Evolutionary conservation across 2,888 invertebrate species (phyloP).

Genomic region (Choristoneura rosaceana): DNA sequence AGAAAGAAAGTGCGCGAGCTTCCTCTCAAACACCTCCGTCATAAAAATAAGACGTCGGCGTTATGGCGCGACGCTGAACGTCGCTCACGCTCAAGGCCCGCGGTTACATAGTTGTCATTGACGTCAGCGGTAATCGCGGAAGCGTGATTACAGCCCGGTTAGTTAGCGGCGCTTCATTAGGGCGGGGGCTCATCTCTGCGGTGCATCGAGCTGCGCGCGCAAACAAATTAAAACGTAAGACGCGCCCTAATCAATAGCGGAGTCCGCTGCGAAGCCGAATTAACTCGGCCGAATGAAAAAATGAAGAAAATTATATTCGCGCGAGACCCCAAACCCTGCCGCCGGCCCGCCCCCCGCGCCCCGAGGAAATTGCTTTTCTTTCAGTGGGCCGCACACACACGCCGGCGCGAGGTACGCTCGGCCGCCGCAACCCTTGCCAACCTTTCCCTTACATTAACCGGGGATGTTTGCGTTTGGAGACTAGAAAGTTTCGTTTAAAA

Average conservation of each 20-base stretch:
- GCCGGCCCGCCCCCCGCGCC: slow-evolving; percentile 62
- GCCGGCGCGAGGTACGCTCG: slow-evolving; percentile 47
- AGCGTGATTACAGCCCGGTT: slow-evolving; percentile 73
- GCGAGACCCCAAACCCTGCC: slow-evolving; percentile 77
- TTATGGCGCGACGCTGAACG: slow-evolving; percentile 8
- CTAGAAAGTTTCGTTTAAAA: background rate
- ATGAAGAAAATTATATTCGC: slow-evolving; percentile 86
- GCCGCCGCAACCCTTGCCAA: slow-evolving; percentile 23
- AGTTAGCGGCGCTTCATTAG: slow-evolving; percentile 66
- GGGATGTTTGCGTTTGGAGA: background rate
- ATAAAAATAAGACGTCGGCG: slow-evolving; percentile 31
- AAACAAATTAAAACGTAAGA: slow-evolving; percentile 86
- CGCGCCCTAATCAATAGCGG: slow-evolving; percentile 86
- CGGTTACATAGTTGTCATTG: slow-evolving; percentile 49
- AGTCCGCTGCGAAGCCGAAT: slow-evolving; percentile 83
- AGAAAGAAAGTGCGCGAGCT: slow-evolving; percentile 26
- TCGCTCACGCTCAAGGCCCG: slow-evolving; percentile 8
- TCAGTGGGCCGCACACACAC: slow-evolving; percentile 83
- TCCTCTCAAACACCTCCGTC: slow-evolving; percentile 33
- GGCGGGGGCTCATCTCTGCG: slow-evolving; percentile 75
- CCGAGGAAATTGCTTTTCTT: slow-evolving; percentile 85
- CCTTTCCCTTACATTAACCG: slow-evolving; percentile 7
- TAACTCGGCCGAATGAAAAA: slow-evolving; percentile 85
- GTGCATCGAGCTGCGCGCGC: slow-evolving; percentile 85
- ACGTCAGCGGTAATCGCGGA: slow-evolving; percentile 72